Evolutionary conservation across 2,888 invertebrate species (phyloP).

Genomic region (Chaetoderma sp.): DNA sequence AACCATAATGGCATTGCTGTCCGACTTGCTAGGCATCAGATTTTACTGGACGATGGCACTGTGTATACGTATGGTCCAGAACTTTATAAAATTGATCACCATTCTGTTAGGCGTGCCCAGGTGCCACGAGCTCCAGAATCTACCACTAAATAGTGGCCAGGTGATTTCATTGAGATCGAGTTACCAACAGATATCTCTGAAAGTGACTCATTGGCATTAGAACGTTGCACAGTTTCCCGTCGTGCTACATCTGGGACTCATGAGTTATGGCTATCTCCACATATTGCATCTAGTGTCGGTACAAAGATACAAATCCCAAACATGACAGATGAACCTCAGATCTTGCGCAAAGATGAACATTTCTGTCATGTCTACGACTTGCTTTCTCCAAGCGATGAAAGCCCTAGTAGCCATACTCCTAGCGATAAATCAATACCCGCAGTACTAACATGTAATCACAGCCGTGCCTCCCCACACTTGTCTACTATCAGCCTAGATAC

Average conservation of each 20-base stretch:
- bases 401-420: no score
- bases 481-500: no score
- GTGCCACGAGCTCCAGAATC: constrained; percentile 15
- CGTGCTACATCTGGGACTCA: no score
- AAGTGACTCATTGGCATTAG: no score
- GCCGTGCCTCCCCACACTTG: no score
- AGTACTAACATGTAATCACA: no score
- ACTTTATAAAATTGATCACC: background rate
- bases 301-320: constrained; percentile 25
- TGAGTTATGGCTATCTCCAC: constrained; percentile 17
- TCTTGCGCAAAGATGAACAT: constrained; percentile 24
- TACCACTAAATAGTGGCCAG: constrained; percentile 6
- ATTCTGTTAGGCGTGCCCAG: constrained; percentile 1
- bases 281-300: constrained; percentile 21
- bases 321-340: constrained; percentile 9
- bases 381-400: background rate
- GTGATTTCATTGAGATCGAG: constrained; percentile 14
- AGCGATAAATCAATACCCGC: no score
- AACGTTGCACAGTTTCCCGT: no score
- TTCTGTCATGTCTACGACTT: constrained; percentile 27
- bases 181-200: background rate
- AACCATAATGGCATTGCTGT: constrained; percentile 22
- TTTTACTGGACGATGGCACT: background rate
- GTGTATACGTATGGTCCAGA: background rate
- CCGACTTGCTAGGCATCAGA: constrained; percentile 11